A percentile compares a stretch with the other conserved stretches of the same genome.
Evolutionary conservation across 1,140 invertebrate species (phyloP).

Genomic region (Venustaconcha ellipsiformis): DNA sequence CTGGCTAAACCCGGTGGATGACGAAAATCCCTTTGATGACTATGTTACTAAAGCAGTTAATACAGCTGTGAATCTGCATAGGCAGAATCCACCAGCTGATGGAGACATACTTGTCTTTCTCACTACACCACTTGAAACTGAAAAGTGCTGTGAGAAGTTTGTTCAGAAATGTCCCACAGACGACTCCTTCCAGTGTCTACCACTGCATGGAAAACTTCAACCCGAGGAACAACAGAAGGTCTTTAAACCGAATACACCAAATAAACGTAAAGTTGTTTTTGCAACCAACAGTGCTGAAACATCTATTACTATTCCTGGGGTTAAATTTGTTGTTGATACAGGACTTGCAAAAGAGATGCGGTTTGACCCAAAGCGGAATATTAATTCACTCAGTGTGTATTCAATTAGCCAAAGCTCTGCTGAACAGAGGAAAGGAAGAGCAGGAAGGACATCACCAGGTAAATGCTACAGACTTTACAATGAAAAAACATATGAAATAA

Average conservation of each 20-base stretch:
- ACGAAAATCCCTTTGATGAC: conserved; percentile 81
- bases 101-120: conserved; percentile 98
- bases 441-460: conserved; percentile 56
- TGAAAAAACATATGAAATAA: conserved; percentile 43
- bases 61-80: conserved; percentile 95
- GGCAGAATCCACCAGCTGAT: conserved; percentile 88
- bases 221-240: conserved; percentile 90
- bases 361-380: conserved; percentile 58
- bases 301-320: conserved; percentile 65
- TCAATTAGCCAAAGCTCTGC: conserved; percentile 57
- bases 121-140: conserved; percentile 73
- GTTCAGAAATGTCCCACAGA: conserved; percentile 9
- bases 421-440: conserved; percentile 63
- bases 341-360: conserved; percentile 60
- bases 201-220: conserved; percentile 95
- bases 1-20: conserved; percentile 85
- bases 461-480: conserved; percentile 63
- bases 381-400: conserved; percentile 45
- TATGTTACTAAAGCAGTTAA: conserved; percentile 96
- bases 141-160: conserved; percentile 49
- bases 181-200: conserved; percentile 67
- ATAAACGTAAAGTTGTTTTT: conserved; percentile 62
- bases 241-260: conserved; percentile 42
- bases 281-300: conserved; percentile 68
- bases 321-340: conserved; percentile 65